Evolutionary conservation across 2,888 invertebrate genomes (phyloP).

Genomic region (Pomacea canaliculata): DNA sequence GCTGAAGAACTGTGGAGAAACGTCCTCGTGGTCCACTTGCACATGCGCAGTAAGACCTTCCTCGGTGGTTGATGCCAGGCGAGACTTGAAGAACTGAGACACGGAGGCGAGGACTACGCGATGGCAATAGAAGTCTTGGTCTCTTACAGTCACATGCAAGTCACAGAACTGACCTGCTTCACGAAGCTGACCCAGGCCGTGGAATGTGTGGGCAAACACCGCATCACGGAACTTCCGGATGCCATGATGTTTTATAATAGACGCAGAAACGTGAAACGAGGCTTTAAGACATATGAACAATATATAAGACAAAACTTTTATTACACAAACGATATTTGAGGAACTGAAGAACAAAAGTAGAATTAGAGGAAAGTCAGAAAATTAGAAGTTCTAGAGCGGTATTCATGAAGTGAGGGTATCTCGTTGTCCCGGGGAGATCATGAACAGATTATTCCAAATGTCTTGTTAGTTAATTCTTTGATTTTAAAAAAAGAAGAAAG

Average conservation of each 20-base stretch:
- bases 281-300: no score
- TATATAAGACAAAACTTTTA: no score
- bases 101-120: not conserved
- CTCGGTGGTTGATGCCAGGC: not conserved
- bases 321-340: no score
- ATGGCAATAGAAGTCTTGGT: not conserved
- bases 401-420: no score
- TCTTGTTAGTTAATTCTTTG: no score
- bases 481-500: no score
- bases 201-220: not conserved
- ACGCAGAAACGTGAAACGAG: no score
- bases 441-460: no score
- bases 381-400: no score
- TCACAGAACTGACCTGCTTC: not conserved
- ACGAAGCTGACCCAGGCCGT: not conserved
- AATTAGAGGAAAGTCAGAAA: no score
- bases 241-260: not conserved
- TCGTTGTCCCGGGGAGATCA: no score
- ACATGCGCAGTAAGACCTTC: not conserved
- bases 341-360: no score
- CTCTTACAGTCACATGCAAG: not conserved
- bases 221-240: not conserved
- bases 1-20: not conserved
- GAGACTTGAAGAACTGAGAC: slow-evolving; percentile 13
- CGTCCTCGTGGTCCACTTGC: not conserved